These are phyloP conservation scores for Trichogramma dendrolimi DNA, from an alignment of 2,888 invertebrate species.

Conservation along the genomic window DNA sequence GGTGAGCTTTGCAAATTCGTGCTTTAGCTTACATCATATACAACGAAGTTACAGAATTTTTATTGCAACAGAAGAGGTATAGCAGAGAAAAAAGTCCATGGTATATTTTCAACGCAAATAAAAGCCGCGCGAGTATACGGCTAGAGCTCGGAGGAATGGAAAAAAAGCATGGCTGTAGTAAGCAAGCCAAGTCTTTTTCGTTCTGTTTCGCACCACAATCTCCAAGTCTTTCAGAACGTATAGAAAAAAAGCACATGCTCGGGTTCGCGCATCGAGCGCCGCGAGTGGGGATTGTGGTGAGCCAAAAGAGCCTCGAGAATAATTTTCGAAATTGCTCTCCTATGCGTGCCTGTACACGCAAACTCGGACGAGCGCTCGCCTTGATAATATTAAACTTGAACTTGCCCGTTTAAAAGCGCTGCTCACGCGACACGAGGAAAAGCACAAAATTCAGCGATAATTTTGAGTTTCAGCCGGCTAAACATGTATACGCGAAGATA, in stretches of 20 bases:
- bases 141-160: constrained; percentile 6
- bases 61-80: too few species aligned
- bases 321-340: constrained; percentile 15
- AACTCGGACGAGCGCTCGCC: background rate
- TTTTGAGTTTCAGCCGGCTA: too few species aligned
- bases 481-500: too few species aligned
- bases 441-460: too few species aligned
- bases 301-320: constrained; percentile 3
- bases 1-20: too few species aligned
- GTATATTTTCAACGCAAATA: too few species aligned
- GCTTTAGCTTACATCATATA: too few species aligned
- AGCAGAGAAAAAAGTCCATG: too few species aligned
- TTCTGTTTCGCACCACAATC: background rate
- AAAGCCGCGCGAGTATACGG: too few species aligned
- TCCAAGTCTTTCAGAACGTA: too few species aligned
- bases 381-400: constrained; percentile 11
- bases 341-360: background rate
- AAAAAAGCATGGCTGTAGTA: background rate
- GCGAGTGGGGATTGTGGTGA: too few species aligned
- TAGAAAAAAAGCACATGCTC: background rate
- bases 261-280: background rate
- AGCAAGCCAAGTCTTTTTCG: background rate
- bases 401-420: background rate
- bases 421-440: constrained; percentile 2
- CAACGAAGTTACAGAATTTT: too few species aligned